Conservation (phyloP, 53 echinoderm and acorn worm genomes). For the Patiria pectinifera region DNA sequence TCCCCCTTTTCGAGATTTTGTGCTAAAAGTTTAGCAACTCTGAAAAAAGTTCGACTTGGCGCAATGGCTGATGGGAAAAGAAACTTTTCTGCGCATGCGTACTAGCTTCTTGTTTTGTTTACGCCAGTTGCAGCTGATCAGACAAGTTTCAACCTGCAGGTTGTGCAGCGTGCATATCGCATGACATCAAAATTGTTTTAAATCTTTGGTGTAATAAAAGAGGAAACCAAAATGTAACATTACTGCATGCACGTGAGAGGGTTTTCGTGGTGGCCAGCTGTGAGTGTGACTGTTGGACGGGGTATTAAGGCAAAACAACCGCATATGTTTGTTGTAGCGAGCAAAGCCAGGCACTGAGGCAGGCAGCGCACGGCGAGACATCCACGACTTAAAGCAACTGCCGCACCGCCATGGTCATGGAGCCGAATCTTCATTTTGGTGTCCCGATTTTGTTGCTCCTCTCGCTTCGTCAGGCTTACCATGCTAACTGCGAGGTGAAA, state of each 20-base stretch:
- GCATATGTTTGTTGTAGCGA: neutral
- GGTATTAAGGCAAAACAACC: neutral
- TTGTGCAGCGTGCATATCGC: too few species aligned
- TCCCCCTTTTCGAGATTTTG: too few species aligned
- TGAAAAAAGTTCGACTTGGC: slow-evolving; percentile 11
- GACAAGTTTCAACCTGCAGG: neutral
- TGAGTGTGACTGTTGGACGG: slow-evolving; percentile 33
- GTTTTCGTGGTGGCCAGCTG: neutral
- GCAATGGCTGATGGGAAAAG: slow-evolving; percentile 41
- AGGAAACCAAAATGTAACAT: slow-evolving; percentile 4
- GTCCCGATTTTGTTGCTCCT: neutral
- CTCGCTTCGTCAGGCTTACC: neutral
- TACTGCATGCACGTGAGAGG: neutral
- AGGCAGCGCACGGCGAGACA: neutral
- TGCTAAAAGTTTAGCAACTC: neutral
- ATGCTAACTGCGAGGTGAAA: neutral
- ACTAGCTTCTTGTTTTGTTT: neutral
- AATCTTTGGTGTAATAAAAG: too few species aligned
- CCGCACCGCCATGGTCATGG: neutral
- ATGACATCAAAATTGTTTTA: too few species aligned
- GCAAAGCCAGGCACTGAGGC: neutral
- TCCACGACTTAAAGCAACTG: neutral
- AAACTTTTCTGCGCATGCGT: slow-evolving; percentile 37
- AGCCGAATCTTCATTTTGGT: neutral
- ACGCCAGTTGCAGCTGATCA: neutral